Evolutionary conservation across 2,888 invertebrate species (phyloP), one percentile per base, ranked within the genome.

Genomic region (Dicyrtomina minuta): DNA sequence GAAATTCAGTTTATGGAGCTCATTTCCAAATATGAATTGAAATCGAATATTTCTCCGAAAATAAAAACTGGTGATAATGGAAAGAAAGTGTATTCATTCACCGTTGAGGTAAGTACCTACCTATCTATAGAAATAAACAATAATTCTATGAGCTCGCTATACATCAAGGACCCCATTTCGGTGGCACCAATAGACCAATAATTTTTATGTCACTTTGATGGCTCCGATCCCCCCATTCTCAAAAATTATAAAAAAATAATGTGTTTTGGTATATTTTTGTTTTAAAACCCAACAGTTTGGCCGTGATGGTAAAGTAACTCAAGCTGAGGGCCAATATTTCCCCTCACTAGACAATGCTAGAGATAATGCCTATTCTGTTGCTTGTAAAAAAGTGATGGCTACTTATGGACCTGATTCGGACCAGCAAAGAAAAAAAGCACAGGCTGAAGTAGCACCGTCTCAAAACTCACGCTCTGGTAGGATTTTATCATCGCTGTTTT

Each of bases 1-100:
- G 64, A 64, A 51, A 8, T 39, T 15, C 10, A 64, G 24, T 64
- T 64, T 20, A 51, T 64, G 15, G 64, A 64, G 4, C 64, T 64
- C 24, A 43, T n/a, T 39, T 49, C 46, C 15, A 64, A 24, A 8
- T 33, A 51, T 22, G 49, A 51, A 5, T n/a, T 61, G 24, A 27
- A 49, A 44, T 33, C 51, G 3, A 64, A 17, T 13, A 64, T 17
- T 22, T 46, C 26, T 12, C 64, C 64, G 24, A 41, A 33, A 26
- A n/a, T 46, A 22, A 64, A 49, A 39, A 51, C 22, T 51, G 46
- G 26, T 51, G 64, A 22, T 12, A 15, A 49, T 26, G 64, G 64
- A 22, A 26, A n/a, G 20, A 64, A 64, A 24, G 3, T 15, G 8
- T 64, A 51, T 33, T 49, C 64, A 2, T 64, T 64, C 24, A 49